Evolutionary conservation across 2,888 invertebrate species (phyloP).

Genomic region (Ecliptopera silaceata): DNA sequence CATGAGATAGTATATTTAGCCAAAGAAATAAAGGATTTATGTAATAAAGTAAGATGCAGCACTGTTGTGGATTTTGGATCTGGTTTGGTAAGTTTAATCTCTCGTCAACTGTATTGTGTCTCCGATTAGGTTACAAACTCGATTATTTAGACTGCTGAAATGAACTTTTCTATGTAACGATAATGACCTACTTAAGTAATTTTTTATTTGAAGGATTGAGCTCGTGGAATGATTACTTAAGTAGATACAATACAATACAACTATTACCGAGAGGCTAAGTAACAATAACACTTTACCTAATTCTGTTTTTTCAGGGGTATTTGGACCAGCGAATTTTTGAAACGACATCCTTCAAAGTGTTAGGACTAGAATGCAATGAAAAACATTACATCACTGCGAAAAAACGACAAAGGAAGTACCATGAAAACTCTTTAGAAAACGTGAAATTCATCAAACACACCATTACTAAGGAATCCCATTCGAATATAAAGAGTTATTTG

Average conservation of each 20-base stretch:
- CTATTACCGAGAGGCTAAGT: too few relatives aligned
- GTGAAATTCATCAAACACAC: conserved; percentile 84
- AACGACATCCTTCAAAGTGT: conserved; percentile 81
- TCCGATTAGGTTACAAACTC: too few relatives aligned
- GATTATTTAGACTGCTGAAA: too few relatives aligned
- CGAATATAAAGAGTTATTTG: conserved; percentile 66
- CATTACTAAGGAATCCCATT: conserved; percentile 77
- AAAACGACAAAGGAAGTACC: conserved; percentile 80
- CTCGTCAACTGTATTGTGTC: too few relatives aligned
- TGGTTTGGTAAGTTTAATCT: conserved; percentile 83
- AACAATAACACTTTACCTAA: too few relatives aligned
- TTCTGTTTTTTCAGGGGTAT: conserved; percentile 85
- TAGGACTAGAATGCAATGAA: conserved; percentile 86
- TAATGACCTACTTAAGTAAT: too few relatives aligned
- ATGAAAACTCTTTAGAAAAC: conserved; percentile 71
- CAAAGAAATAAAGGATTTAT: conserved; percentile 77
- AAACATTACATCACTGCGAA: conserved; percentile 82
- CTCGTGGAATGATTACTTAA: too few relatives aligned
- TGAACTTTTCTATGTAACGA: too few relatives aligned
- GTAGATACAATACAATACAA: too few relatives aligned
- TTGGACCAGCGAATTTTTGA: conserved; percentile 86
- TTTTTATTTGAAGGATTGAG: too few relatives aligned
- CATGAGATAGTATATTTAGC: conserved; percentile 87
- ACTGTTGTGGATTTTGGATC: conserved; percentile 88
- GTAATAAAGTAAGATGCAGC: conserved; percentile 67